Evolutionary conservation across 2,113 vertebrate species (phyloP).

Genomic region (Cynoglossus semilaevis): DNA sequence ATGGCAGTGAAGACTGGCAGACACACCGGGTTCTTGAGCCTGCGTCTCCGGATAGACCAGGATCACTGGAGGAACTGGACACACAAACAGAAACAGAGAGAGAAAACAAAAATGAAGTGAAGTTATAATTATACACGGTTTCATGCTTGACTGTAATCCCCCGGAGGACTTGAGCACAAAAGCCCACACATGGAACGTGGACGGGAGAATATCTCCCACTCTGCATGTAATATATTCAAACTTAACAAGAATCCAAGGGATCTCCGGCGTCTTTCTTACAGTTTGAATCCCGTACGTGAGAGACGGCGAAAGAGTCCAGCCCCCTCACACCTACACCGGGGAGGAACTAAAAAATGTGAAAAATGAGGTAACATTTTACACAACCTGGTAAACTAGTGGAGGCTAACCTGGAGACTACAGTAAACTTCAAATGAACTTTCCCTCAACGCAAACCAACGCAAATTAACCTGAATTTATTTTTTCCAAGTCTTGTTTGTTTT

Average conservation of each 20-base stretch:
- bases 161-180: slow-evolving; percentile 43
- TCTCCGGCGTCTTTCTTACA: slow-evolving; percentile 46
- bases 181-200: slow-evolving; percentile 42
- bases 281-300: slow-evolving; percentile 46
- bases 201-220: slow-evolving; percentile 53
- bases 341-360: slow-evolving; percentile 9
- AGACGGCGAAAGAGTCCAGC: slow-evolving; percentile 35
- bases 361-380: slow-evolving; percentile 50
- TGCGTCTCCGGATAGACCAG: slow-evolving; percentile 93
- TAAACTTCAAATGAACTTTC: neutral
- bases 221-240: slow-evolving; percentile 59
- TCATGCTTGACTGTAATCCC: slow-evolving; percentile 51
- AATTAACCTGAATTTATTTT: neutral
- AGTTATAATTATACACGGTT: slow-evolving; percentile 59
- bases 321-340: slow-evolving; percentile 35
- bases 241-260: slow-evolving; percentile 58
- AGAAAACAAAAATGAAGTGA: slow-evolving; percentile 23
- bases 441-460: too few species aligned
- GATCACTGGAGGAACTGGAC: slow-evolving; percentile 92
- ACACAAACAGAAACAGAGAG: slow-evolving; percentile 45
- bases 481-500: neutral
- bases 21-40: slow-evolving; percentile 91
- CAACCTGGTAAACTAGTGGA: slow-evolving; percentile 36
- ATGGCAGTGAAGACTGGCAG: slow-evolving; percentile 87
- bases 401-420: neutral